Evolutionary conservation across 2,797 vertebrate genomes (phyloP).

Genomic region (Phoeniculus purpureus): DNA sequence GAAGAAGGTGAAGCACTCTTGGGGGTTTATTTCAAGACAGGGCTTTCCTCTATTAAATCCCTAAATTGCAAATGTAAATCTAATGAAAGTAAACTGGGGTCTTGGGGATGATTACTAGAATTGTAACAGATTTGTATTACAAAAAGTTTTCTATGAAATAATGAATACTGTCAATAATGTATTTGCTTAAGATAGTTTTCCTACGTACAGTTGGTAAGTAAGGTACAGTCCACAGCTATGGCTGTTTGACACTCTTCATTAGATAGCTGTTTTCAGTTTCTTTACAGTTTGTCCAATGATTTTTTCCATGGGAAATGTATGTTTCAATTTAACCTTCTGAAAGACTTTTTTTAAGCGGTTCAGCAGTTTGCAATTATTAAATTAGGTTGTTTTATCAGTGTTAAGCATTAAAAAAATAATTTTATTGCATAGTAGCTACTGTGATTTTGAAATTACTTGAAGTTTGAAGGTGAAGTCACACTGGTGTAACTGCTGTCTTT

Average conservation of each 20-base stretch:
- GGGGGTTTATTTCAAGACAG: constrained; percentile 5
- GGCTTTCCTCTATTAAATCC: constrained; percentile 6
- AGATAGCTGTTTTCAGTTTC: background rate
- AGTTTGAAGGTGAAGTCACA: background rate
- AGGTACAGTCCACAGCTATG: background rate
- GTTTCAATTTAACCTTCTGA: background rate
- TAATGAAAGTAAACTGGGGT: background rate
- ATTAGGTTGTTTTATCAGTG: background rate
- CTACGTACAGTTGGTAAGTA: background rate
- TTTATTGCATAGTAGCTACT: background rate
- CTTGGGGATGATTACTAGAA: background rate
- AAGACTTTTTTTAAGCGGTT: background rate
- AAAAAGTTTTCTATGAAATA: background rate
- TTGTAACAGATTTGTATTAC: background rate
- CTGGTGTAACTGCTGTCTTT: background rate
- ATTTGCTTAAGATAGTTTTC: background rate
- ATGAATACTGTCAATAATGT: background rate
- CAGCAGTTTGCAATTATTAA: background rate
- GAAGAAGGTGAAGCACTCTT: background rate
- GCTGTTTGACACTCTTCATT: background rate
- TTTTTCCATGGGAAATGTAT: background rate
- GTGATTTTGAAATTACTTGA: background rate
- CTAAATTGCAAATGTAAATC: background rate
- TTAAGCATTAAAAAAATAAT: background rate
- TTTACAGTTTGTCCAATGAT: background rate